Percentiles rank a stretch among this genome's conserved stretches.
Evolutionary conservation across 2,888 invertebrate species (phyloP).

Genomic region (Monoplex corrugatus): DNA sequence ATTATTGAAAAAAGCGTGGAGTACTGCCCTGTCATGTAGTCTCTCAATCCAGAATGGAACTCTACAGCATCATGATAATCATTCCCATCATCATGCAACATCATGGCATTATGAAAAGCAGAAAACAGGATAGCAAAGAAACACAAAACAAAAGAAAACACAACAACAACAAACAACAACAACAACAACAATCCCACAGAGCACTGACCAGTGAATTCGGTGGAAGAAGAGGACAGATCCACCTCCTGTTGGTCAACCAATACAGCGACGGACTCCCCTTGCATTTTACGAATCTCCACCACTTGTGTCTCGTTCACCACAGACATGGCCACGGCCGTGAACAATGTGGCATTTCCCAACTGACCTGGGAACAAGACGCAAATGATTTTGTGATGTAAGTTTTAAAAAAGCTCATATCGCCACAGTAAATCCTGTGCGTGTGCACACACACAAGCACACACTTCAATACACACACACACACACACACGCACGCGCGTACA

Average conservation of each 20-base stretch:
- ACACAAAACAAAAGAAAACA: not conserved
- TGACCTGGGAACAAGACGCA: constrained; percentile 67
- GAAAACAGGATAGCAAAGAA: no score
- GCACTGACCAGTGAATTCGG: constrained; percentile 66
- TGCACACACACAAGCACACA: not conserved
- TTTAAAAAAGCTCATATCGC: no score
- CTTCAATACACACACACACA: not conserved
- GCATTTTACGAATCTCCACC: constrained; percentile 62
- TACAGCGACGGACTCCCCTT: constrained; percentile 57
- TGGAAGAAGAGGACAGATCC: constrained; percentile 59
- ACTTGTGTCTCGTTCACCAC: constrained; percentile 61
- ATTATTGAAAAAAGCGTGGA: no score
- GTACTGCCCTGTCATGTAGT: no score
- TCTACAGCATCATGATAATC: no score
- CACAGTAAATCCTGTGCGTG: no score
- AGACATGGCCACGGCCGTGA: constrained; percentile 68
- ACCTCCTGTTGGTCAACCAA: constrained; percentile 61
- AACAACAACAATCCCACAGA: not conserved
- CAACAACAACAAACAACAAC: not conserved
- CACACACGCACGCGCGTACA: not conserved
- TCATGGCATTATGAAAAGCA: no score
- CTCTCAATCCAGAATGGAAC: no score
- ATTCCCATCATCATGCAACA: no score
- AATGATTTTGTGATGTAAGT: no score
- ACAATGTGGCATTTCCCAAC: constrained; percentile 72